phyloP scores from a whole-genome alignment of 35 echinoderm and acorn worm species.

The Holothuria glaberrima region DNA sequence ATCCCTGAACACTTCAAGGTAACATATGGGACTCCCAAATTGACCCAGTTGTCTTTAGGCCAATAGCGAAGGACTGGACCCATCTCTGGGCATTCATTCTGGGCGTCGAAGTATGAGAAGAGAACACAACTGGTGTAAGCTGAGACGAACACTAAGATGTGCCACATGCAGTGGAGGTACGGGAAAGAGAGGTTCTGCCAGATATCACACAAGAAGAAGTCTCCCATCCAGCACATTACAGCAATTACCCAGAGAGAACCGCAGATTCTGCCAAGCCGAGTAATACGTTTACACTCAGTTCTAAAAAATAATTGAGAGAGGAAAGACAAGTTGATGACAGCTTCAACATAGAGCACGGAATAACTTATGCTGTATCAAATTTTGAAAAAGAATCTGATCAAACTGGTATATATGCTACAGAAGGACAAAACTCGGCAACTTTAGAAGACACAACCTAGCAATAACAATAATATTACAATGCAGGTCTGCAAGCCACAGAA shows the following conservation, averaged over 20 bases:
- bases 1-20: conserved; percentile 73
- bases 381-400: too few species aligned
- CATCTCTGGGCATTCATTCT: conserved; percentile 94
- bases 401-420: too few species aligned
- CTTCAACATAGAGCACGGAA: too few species aligned
- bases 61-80: conserved; percentile 92
- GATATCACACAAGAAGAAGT: conserved; percentile 79
- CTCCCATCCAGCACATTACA: conserved; percentile 80
- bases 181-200: conserved; percentile 87
- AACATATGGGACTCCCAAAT: conserved; percentile 90
- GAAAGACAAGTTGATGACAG: background rate
- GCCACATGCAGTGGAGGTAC: conserved; percentile 98
- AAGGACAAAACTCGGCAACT: too few species aligned
- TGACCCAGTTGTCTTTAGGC: conserved; percentile 90
- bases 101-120: conserved; percentile 95
- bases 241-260: conserved; percentile 68
- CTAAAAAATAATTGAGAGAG: conserved; percentile 44
- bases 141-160: conserved; percentile 90
- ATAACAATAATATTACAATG: too few species aligned
- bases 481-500: too few species aligned
- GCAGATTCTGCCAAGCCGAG: conserved; percentile 66
- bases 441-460: too few species aligned
- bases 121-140: conserved; percentile 85
- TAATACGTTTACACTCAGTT: conserved; percentile 70
- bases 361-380: too few species aligned